Conservation (phyloP, 2,888 invertebrate species). For the Cryptus armator region DNA sequence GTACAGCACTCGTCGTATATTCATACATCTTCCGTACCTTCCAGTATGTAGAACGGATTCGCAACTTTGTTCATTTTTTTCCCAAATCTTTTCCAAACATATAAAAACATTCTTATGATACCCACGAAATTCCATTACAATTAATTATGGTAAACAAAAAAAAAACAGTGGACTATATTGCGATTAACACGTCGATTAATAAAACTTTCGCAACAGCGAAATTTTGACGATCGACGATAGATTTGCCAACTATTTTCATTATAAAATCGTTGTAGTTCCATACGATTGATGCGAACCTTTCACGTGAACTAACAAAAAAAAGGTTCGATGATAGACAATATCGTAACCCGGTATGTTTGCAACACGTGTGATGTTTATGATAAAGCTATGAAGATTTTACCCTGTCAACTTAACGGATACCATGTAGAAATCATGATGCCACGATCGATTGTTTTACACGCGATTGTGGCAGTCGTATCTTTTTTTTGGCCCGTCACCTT, state of each 20-base stretch:
- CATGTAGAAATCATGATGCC: background rate
- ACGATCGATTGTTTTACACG: background rate
- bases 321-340: background rate
- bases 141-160: background rate
- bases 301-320: background rate
- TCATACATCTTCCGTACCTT: background rate
- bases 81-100: background rate
- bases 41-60: background rate
- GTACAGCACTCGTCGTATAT: background rate
- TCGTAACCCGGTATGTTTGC: background rate
- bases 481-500: background rate
- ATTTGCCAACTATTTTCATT: background rate
- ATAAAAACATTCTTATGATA: background rate
- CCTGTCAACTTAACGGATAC: too few species aligned
- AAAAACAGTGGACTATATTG: slow-evolving; percentile 12
- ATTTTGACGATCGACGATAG: background rate
- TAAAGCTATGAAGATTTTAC: background rate
- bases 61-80: background rate
- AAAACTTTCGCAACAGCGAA: slow-evolving; percentile 1
- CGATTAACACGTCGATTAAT: slow-evolving; percentile 1
- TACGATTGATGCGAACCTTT: background rate
- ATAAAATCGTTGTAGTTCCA: background rate
- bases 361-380: slow-evolving; percentile 16
- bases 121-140: background rate
- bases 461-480: background rate